Evolutionary conservation across 2,888 invertebrate genomes (phyloP).

Genomic region (Athalia circularis): DNA sequence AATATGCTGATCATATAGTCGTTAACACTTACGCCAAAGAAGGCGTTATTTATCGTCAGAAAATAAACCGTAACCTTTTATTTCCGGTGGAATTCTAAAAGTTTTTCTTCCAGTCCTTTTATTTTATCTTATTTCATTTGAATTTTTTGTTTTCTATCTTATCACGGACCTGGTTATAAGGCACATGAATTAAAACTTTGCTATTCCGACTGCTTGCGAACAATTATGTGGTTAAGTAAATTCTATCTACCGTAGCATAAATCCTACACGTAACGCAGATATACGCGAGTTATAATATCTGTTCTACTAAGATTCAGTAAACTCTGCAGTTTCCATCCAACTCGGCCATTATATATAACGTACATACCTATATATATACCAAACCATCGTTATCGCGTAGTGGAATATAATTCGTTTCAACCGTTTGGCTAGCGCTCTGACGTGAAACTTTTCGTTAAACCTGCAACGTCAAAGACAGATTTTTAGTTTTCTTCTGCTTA

Average conservation of each 20-base stretch:
- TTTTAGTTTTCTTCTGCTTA: constrained; percentile 1
- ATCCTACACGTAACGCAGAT: constrained; percentile 35
- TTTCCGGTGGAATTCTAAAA: background rate
- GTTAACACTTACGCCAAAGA: no score
- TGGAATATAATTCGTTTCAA: constrained; percentile 16
- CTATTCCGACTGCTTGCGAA: constrained; percentile 25
- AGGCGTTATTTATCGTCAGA: no score
- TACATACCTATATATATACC: constrained; percentile 2
- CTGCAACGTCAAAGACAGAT: constrained; percentile 7
- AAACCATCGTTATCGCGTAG: constrained; percentile 25
- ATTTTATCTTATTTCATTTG: background rate
- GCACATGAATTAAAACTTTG: constrained; percentile 41
- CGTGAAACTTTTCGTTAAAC: constrained; percentile 30
- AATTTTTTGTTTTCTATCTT: background rate
- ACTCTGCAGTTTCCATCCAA: constrained; percentile 30
- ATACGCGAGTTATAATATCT: constrained; percentile 40
- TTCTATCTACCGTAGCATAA: constrained; percentile 35
- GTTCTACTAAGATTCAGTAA: constrained; percentile 41
- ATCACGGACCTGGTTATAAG: constrained; percentile 21
- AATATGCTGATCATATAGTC: no score
- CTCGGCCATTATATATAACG: constrained; percentile 16
- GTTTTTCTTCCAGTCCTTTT: background rate
- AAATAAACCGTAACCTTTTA: no score
- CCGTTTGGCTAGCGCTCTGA: constrained; percentile 11
- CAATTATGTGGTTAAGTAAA: constrained; percentile 43